phyloP scores from a whole-genome alignment of 2,888 invertebrate genomes.

The Caenorhabditis becei region DNA sequence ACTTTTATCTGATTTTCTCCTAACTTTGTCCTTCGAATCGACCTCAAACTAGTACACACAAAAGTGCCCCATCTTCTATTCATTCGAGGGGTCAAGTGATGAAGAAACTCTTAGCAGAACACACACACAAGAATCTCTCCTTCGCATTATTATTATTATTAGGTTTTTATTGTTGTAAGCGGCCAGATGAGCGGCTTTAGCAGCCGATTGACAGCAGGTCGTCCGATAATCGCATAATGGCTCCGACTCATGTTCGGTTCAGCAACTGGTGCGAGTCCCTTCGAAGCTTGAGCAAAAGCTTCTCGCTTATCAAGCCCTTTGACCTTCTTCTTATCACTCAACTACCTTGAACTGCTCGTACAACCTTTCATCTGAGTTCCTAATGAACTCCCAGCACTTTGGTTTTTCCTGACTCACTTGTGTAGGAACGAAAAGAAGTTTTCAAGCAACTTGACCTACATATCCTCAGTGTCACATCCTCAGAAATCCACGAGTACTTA shows the following conservation, averaged over 20 bases:
- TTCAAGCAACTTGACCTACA: constrained; percentile 1
- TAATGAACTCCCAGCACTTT: too few relatives aligned
- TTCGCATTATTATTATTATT: constrained; percentile 25
- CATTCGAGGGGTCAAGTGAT: constrained; percentile 43
- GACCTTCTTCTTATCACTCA: too few relatives aligned
- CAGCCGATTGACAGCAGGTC: constrained; percentile 26
- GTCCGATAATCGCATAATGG: constrained; percentile 41
- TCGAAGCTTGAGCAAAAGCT: too few relatives aligned
- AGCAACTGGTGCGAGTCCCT: background rate
- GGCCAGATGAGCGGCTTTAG: constrained; percentile 4
- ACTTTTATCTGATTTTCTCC: constrained; percentile 47
- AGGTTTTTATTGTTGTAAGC: constrained; percentile 48
- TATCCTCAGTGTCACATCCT: background rate
- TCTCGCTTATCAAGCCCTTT: too few relatives aligned
- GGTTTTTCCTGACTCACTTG: too few relatives aligned
- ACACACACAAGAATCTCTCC: background rate
- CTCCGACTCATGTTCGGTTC: background rate
- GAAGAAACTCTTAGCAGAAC: background rate
- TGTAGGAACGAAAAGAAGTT: constrained; percentile 13
- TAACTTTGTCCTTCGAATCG: constrained; percentile 37
- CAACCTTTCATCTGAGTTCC: too few relatives aligned
- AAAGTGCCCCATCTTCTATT: constrained; percentile 32
- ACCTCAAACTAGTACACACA: constrained; percentile 34
- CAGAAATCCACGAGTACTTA: background rate
- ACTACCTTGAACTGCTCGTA: too few relatives aligned